Percentiles rank a stretch among this genome's conserved stretches.
phyloP scores from a whole-genome alignment of 2,888 invertebrate species.

The Ochropleura leucogaster region DNA sequence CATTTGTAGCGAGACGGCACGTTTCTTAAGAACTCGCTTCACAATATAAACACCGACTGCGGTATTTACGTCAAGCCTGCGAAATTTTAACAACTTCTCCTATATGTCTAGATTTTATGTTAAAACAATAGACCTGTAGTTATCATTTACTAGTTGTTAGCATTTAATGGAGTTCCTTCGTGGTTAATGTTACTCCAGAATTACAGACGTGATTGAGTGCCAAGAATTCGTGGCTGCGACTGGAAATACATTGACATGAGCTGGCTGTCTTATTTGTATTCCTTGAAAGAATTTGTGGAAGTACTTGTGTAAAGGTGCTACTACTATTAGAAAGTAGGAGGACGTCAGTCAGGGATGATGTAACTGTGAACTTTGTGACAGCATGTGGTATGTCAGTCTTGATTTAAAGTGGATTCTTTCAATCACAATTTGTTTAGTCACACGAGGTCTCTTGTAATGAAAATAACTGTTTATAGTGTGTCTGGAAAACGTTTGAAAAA shows the following conservation, averaged over 20 bases:
- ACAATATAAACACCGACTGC: slow-evolving; percentile 82
- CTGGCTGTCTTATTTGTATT: slow-evolving; percentile 44
- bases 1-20: slow-evolving; percentile 82
- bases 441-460: slow-evolving; percentile 12
- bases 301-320: slow-evolving; percentile 42
- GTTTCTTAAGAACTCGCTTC: slow-evolving; percentile 83
- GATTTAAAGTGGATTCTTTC: slow-evolving; percentile 34
- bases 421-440: slow-evolving; percentile 24
- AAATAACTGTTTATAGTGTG: slow-evolving; percentile 14
- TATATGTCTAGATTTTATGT: slow-evolving; percentile 49
- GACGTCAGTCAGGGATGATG: slow-evolving; percentile 18
- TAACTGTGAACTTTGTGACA: slow-evolving; percentile 34
- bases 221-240: slow-evolving; percentile 54
- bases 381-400: slow-evolving; percentile 24
- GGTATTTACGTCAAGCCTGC: slow-evolving; percentile 79
- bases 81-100: slow-evolving; percentile 75
- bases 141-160: slow-evolving; percentile 52
- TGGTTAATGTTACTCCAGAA: slow-evolving; percentile 61
- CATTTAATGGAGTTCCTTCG: slow-evolving; percentile 57
- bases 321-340: slow-evolving; percentile 45
- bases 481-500: neutral
- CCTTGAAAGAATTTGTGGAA: slow-evolving; percentile 49
- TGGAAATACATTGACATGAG: slow-evolving; percentile 59
- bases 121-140: slow-evolving; percentile 55
- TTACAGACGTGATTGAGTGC: slow-evolving; percentile 60